A percentile compares a stretch with the other conserved stretches of the same genome.
Evolutionary conservation across 2,113 vertebrate genomes (phyloP).

Genomic region (Ifrita kowaldi): DNA sequence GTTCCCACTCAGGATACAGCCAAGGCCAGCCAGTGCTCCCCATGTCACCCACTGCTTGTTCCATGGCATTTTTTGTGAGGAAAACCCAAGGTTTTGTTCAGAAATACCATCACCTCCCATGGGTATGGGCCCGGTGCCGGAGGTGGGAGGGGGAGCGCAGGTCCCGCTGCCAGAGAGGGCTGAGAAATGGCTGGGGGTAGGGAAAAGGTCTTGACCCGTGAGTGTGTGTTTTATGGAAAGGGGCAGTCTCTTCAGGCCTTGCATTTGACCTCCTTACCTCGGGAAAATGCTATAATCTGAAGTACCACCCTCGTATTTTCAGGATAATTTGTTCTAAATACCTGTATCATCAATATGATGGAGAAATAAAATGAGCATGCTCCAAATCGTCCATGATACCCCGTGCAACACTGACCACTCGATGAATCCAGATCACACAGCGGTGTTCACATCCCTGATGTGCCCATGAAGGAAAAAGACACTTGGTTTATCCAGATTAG

Average conservation of each 20-base stretch:
- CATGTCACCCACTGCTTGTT: accelerated
- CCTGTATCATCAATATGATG: accelerated
- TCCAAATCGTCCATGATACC: accelerated
- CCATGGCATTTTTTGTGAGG: not conserved
- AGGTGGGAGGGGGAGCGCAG: accelerated
- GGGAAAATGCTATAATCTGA: not conserved
- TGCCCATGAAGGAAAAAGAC: not conserved
- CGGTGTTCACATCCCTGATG: not conserved
- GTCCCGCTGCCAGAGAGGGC: not conserved
- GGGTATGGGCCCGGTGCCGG: not conserved
- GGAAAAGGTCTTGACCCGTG: not conserved
- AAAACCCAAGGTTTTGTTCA: not conserved
- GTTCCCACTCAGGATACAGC: not conserved
- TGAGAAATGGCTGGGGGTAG: not conserved
- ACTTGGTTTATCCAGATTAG: not conserved
- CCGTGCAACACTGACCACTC: too few species aligned
- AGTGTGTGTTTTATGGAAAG: not conserved
- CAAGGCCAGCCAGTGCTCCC: accelerated
- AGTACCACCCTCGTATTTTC: not conserved
- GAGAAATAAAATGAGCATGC: accelerated
- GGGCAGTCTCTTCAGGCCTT: not conserved
- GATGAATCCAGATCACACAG: not conserved
- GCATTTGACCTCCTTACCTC: not conserved
- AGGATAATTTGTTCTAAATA: not conserved
- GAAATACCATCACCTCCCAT: accelerated